Evolutionary conservation across 2,113 vertebrate genomes (phyloP).

Genomic region (Romanogobio albipinnatus): DNA sequence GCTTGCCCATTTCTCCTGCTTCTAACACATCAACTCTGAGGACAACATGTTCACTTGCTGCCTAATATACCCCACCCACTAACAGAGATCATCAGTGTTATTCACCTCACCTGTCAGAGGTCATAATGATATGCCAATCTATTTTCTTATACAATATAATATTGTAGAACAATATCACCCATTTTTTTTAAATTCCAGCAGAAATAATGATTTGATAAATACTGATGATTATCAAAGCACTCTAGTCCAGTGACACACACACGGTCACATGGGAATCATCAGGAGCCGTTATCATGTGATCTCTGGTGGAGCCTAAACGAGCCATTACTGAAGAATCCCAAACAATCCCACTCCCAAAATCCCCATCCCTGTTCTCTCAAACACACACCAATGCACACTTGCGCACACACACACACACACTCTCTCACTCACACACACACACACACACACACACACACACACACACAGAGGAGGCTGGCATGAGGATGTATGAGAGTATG

Average conservation of each 20-base stretch:
- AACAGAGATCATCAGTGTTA: too few species aligned
- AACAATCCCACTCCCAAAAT: constrained; percentile 2
- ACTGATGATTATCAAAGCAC: neutral
- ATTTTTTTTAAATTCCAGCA: neutral
- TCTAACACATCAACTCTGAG: too few species aligned
- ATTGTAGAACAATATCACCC: neutral
- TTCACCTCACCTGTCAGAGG: too few species aligned
- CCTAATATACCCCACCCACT: too few species aligned
- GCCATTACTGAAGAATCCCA: constrained; percentile 65
- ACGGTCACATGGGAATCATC: neutral
- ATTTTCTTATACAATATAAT: neutral
- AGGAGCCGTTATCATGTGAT: neutral
- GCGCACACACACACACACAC: neutral
- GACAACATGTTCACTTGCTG: too few species aligned
- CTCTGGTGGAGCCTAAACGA: constrained; percentile 35
- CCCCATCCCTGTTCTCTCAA: neutral
- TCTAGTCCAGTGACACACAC: neutral
- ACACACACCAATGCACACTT: neutral
- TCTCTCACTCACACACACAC: neutral
- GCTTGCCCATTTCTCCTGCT: too few species aligned
- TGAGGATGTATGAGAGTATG: neutral
- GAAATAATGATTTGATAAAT: neutral
- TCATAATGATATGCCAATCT: too few species aligned
- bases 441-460: neutral
- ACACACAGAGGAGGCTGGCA: neutral